These are phyloP conservation scores for Bufotes viridis DNA, from an alignment of 2,797 vertebrate genomes.

Conservation along the genomic window DNA sequence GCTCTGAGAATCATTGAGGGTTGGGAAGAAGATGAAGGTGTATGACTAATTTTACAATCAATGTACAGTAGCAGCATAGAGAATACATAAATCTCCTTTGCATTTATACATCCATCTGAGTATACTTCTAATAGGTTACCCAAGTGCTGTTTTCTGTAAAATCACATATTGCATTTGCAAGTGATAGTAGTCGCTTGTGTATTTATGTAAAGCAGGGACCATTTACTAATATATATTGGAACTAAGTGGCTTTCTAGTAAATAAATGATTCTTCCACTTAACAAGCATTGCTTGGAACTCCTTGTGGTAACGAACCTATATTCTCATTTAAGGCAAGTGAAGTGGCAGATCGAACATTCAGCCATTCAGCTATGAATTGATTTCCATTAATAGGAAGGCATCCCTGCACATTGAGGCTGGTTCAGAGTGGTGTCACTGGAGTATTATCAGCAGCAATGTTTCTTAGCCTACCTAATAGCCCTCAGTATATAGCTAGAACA, in stretches of 20 bases:
- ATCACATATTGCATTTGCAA: conserved; percentile 49
- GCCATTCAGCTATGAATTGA: conserved; percentile 49
- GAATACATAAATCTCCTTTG: conserved; percentile 50
- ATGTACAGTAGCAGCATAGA: conserved; percentile 53
- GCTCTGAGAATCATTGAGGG: conserved; percentile 19
- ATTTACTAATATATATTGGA: conserved; percentile 47
- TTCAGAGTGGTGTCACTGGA: neutral
- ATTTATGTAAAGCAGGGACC: conserved; percentile 49
- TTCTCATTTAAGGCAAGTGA: conserved; percentile 42
- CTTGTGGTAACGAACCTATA: conserved; percentile 3
- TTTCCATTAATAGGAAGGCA: conserved; percentile 44
- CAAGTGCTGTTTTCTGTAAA: conserved; percentile 39
- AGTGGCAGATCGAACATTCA: conserved; percentile 19
- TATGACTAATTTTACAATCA: conserved; percentile 60
- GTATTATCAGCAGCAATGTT: neutral
- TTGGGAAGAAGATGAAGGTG: conserved; percentile 46
- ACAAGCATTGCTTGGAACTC: conserved; percentile 26
- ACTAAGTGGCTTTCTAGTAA: conserved; percentile 40
- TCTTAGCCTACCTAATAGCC: neutral
- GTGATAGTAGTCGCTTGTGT: conserved; percentile 33
- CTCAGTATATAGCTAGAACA: neutral
- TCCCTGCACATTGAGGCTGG: neutral
- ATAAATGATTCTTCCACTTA: conserved; percentile 39
- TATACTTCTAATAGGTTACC: conserved; percentile 51
- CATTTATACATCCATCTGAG: conserved; percentile 43